Base-by-base conservation (phyloP, 2,888 invertebrate genomes). In the Drosophila fungiperda region DNA sequence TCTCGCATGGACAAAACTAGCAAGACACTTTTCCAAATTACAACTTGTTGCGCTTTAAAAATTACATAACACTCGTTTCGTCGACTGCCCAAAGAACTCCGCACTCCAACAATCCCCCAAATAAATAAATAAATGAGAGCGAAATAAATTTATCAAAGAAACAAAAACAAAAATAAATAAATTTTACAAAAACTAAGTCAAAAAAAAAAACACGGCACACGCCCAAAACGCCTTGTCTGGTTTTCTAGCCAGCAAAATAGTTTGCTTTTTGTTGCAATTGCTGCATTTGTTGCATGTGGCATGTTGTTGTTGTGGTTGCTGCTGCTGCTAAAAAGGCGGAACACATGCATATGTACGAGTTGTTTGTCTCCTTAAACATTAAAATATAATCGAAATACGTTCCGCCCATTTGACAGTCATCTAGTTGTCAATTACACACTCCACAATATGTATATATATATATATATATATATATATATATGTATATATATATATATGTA, bases 211-310 rank as follows among this genome's bases (percentile, higher is more conserved):
- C 68, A 57, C 52, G 70, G 75, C 86, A 83, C 83, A 88, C 83
- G 89, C 89, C 87, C 85, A 76, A 83, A 82, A 72, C 64, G 72
- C 69, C 59, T 68, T 50, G 68, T 53, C 79, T 69, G 54, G 55
- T 67, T 68, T 35, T 29, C 40, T 26, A 54, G 66, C 23, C 54
- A 42, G 54, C 48, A 50, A 61, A 76, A 65, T 62, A 72, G 67
- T 57, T 50, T 6, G 17, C 50, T 50, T 29, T 50, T 50, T 50
- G n/a, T 50, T 65, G 61, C 77, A 76, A 59, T 38, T 65, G 52
- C 52, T 38, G 64, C 57, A 45, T 45, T 23, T 45, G 45, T 45
- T 45, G 57, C 48, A 48, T 53, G 55, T 62, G 60, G 64, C 36
- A 49, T 15, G 49, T 36, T 57, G 23, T 50, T 59, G 32, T 35